These are phyloP conservation scores for Danio choprae DNA, from an alignment of 2,797 vertebrate species.

Conservation along the genomic window DNA sequence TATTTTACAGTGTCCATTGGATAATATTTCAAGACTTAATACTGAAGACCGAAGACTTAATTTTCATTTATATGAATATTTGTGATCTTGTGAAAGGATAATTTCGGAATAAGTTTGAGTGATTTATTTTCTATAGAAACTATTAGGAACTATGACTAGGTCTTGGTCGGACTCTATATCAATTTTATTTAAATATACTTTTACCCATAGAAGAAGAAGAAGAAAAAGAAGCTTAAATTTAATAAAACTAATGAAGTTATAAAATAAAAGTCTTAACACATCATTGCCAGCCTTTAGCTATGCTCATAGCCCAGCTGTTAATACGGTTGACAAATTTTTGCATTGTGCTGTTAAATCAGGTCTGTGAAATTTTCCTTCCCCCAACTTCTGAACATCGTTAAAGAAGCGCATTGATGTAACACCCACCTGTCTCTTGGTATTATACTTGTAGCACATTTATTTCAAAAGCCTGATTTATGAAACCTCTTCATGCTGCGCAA, in stretches of 20 bases:
- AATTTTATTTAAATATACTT: background rate
- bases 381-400: slow-evolving; percentile 42
- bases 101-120: too few species aligned
- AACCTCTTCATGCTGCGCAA: slow-evolving; percentile 45
- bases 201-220: background rate
- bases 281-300: background rate
- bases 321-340: slow-evolving; percentile 21
- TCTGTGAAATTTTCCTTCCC: slow-evolving; percentile 41
- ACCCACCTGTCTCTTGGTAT: slow-evolving; percentile 45
- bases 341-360: slow-evolving; percentile 33
- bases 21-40: background rate
- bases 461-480: slow-evolving; percentile 55
- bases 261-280: background rate
- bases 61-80: background rate
- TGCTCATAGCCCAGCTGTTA: slow-evolving; percentile 27
- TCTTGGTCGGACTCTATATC: background rate
- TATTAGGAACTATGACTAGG: background rate
- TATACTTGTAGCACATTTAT: slow-evolving; percentile 50
- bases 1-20: background rate
- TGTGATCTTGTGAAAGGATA: background rate
- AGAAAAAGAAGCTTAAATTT: background rate
- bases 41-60: too few species aligned
- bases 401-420: slow-evolving; percentile 49
- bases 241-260: background rate
- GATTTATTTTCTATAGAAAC: background rate